A percentile compares a stretch with the other conserved stretches of the same genome.
These are phyloP conservation scores for Ptilodon capucinus DNA, from an alignment of 2,888 invertebrate genomes.

Conservation along the genomic window DNA sequence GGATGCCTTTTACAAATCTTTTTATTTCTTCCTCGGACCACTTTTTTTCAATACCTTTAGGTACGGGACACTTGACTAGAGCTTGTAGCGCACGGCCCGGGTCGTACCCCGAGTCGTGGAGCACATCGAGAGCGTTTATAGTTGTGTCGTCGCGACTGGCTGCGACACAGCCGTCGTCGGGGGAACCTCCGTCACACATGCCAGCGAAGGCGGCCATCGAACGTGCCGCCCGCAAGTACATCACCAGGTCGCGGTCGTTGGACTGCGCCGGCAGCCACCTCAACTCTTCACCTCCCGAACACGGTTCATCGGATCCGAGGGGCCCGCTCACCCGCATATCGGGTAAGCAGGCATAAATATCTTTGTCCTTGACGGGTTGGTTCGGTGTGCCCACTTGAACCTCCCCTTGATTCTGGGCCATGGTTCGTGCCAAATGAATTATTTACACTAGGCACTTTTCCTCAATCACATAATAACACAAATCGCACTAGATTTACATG, in stretches of 20 bases:
- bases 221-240: slow-evolving; percentile 98
- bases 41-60: slow-evolving; percentile 98
- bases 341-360: slow-evolving; percentile 80
- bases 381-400: slow-evolving; percentile 79
- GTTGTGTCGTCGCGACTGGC: slow-evolving; percentile 98
- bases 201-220: slow-evolving; percentile 99
- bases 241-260: slow-evolving; percentile 96
- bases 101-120: slow-evolving; percentile 98
- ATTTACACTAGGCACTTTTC: slow-evolving; percentile 66
- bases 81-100: slow-evolving; percentile 98
- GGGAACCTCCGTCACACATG: slow-evolving; percentile 98
- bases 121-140: slow-evolving; percentile 96
- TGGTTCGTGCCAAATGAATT: slow-evolving; percentile 61
- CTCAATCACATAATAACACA: slow-evolving; percentile 57
- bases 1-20: slow-evolving; percentile 98
- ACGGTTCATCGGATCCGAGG: slow-evolving; percentile 74
- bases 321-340: slow-evolving; percentile 80
- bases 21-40: slow-evolving; percentile 99
- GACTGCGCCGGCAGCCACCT: slow-evolving; percentile 97
- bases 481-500: slow-evolving; percentile 61
- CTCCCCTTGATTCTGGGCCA: slow-evolving; percentile 81
- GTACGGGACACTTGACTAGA: slow-evolving; percentile 97
- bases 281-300: slow-evolving; percentile 90
- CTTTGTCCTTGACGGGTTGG: slow-evolving; percentile 79
- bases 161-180: slow-evolving; percentile 98